A percentile compares a stretch with the other conserved stretches of the same genome.
Conservation (phyloP, 1,140 invertebrate genomes). For the Pogonognathellus flavescens region DNA sequence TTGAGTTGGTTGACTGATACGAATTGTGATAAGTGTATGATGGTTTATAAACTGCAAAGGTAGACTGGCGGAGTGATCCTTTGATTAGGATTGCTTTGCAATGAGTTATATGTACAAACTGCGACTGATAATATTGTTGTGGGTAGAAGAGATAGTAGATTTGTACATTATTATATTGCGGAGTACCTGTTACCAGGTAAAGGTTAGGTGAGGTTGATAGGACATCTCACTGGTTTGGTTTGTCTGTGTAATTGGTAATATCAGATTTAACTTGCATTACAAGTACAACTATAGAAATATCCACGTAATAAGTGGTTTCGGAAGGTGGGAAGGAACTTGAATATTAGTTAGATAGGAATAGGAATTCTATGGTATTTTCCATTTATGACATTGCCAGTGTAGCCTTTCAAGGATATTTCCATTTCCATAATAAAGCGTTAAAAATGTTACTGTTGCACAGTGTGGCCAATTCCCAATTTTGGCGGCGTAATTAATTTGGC, state of each 20-base stretch:
- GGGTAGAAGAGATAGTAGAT: background rate
- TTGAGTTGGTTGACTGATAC: conserved; percentile 42
- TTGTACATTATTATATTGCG: conserved; percentile 2
- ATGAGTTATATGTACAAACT: background rate
- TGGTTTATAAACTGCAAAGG: background rate
- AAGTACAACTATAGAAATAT: conserved; percentile 4
- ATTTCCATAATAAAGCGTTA: conserved; percentile 33
- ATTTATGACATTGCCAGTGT: conserved; percentile 8
- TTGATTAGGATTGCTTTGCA: background rate
- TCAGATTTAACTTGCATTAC: background rate
- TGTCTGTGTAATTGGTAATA: background rate
- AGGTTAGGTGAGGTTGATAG: background rate
- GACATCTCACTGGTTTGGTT: background rate
- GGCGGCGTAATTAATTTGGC: too few relatives aligned
- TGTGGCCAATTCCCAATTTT: too few relatives aligned
- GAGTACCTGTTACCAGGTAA: background rate
- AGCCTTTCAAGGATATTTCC: conserved; percentile 36
- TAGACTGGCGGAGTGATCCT: background rate
- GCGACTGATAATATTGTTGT: background rate
- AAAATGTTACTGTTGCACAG: background rate
- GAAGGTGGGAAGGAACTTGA: conserved; percentile 22
- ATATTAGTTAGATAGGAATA: background rate
- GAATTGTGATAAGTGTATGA: background rate
- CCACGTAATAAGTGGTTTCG: background rate
- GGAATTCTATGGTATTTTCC: conserved; percentile 28